Evolutionary conservation across 2,888 invertebrate species (phyloP).

Genomic region (Zeuzera pyrina): DNA sequence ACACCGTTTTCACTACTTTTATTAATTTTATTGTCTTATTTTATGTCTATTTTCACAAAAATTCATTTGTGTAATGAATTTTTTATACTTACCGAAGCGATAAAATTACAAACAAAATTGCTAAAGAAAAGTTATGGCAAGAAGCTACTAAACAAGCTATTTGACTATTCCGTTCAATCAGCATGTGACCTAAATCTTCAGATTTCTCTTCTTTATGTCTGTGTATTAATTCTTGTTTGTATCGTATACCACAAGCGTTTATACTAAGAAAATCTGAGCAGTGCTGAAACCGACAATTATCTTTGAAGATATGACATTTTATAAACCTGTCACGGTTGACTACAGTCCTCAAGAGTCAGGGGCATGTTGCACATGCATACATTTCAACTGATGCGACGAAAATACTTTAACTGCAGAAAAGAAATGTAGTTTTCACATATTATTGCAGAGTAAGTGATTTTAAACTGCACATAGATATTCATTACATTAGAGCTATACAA

Average conservation of each 20-base stretch:
- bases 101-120: no score
- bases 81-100: no score
- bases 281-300: conserved; percentile 15
- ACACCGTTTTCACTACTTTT: conserved; percentile 62
- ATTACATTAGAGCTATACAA: no score
- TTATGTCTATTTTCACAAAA: no score
- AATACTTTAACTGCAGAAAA: not conserved
- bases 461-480: no score
- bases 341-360: conserved; percentile 53
- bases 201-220: conserved; percentile 67
- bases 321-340: conserved; percentile 54
- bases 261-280: not conserved
- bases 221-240: no score
- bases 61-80: no score
- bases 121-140: no score
- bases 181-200: conserved; percentile 71
- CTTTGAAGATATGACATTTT: conserved; percentile 32
- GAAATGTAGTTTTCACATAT: no score
- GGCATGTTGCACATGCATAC: conserved; percentile 16
- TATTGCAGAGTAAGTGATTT: no score
- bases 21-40: conserved; percentile 37
- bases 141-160: conserved; percentile 1
- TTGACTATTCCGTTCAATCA: conserved; percentile 45
- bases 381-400: not conserved
- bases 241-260: no score